phyloP scores from a whole-genome alignment of 2,797 vertebrate genomes.

The Sphaeramia orbicularis region DNA sequence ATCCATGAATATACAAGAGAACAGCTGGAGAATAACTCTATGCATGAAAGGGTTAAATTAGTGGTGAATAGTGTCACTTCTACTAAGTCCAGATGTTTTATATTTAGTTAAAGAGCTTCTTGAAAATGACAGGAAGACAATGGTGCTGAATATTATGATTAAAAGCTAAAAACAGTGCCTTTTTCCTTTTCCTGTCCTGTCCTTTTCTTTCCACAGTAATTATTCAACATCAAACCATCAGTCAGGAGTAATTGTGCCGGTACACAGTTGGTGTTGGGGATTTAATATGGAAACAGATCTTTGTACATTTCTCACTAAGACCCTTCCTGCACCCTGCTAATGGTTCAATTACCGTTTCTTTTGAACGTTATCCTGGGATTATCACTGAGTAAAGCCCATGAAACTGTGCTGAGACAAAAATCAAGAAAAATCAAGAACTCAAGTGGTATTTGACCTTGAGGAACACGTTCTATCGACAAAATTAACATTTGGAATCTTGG shows the following conservation, averaged over 20 bases:
- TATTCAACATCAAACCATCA: not conserved
- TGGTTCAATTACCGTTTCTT: constrained; percentile 22
- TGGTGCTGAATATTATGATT: no score
- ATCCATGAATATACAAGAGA: no score
- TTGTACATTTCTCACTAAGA: constrained; percentile 8
- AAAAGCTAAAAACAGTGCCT: no score
- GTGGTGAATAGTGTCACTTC: no score
- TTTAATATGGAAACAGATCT: not conserved
- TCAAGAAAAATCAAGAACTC: constrained; percentile 3
- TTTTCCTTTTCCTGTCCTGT: no score
- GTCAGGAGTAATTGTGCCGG: not conserved
- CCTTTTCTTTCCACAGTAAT: no score
- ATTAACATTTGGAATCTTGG: constrained; percentile 36
- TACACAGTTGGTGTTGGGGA: no score
- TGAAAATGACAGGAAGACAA: no score
- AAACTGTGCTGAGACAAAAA: constrained; percentile 11
- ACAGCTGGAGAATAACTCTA: no score
- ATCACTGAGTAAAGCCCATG: constrained; percentile 3
- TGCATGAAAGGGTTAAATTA: no score
- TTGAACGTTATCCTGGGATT: constrained; percentile 28
- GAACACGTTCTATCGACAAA: constrained; percentile 1
- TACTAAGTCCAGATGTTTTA: no score
- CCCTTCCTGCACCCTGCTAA: constrained; percentile 16
- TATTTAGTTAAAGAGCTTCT: no score
- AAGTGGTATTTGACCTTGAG: constrained; percentile 23